Percentiles rank a stretch among this genome's conserved stretches.
These are phyloP conservation scores for Danio jaintianensis DNA, from an alignment of 2,797 vertebrate genomes.

Conservation along the genomic window DNA sequence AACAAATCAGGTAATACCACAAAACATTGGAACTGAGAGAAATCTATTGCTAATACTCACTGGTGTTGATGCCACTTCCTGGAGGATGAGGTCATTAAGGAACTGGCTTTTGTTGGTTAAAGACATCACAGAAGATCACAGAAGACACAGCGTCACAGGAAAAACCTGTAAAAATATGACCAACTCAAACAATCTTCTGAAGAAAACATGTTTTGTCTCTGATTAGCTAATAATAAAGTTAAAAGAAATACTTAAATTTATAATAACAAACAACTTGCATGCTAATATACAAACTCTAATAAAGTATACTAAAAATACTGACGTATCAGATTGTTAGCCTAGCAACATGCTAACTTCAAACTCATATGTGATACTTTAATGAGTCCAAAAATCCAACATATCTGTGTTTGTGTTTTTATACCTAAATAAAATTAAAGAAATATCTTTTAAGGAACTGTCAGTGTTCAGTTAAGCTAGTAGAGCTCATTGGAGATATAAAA, in stretches of 20 bases:
- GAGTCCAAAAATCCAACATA: too few species aligned
- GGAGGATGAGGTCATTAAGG: not conserved
- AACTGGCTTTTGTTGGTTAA: slow-evolving; percentile 14
- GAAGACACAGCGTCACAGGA: not conserved
- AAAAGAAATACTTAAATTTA: too few species aligned
- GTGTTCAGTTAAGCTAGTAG: too few species aligned
- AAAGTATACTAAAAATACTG: too few species aligned
- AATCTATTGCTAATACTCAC: not conserved
- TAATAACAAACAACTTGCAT: too few species aligned
- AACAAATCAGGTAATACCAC: not conserved
- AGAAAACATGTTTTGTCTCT: not conserved
- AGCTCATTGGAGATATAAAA: too few species aligned
- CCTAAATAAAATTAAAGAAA: too few species aligned
- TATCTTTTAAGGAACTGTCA: too few species aligned
- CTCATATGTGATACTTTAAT: too few species aligned
- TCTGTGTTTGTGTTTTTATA: too few species aligned
- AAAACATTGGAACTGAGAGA: not conserved
- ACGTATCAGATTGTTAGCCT: not conserved
- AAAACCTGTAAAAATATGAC: not conserved
- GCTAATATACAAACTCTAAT: too few species aligned
- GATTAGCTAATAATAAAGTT: not conserved
- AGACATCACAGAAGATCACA: not conserved
- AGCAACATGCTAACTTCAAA: not conserved
- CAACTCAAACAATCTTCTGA: not conserved
- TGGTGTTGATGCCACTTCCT: slow-evolving; percentile 5